phyloP scores from a whole-genome alignment of 2,888 invertebrate species.

The Aphidius colemani region DNA sequence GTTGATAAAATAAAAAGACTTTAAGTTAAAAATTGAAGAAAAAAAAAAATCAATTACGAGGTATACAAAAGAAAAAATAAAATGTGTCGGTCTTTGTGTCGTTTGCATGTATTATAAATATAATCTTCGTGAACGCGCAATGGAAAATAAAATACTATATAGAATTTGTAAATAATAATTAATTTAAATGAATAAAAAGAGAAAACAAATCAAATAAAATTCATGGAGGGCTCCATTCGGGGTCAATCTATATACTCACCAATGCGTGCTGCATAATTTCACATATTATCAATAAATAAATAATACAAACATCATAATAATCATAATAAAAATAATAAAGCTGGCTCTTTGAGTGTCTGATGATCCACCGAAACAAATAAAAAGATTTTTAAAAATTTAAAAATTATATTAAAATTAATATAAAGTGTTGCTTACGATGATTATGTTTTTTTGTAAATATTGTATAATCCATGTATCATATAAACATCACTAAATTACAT shows the following conservation, averaged over 20 bases:
- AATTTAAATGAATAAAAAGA: constrained; percentile 5
- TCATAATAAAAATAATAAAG: background rate
- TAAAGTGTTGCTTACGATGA: constrained; percentile 49
- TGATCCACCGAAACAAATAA: background rate
- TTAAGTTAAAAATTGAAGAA: constrained; percentile 18
- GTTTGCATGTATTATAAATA: constrained; percentile 29
- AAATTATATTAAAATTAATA: constrained; percentile 31
- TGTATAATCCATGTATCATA: constrained; percentile 58
- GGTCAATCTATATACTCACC: too few relatives aligned
- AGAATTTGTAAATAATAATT: constrained; percentile 9
- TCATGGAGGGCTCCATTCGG: background rate
- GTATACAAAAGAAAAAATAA: background rate
- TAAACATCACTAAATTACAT: constrained; percentile 58
- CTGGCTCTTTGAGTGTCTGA: background rate
- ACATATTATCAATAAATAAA: background rate
- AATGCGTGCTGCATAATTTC: too few relatives aligned
- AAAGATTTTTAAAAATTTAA: constrained; percentile 1
- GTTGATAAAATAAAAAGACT: constrained; percentile 19
- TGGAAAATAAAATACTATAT: background rate
- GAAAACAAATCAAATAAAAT: constrained; percentile 3
- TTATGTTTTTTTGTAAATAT: constrained; percentile 58
- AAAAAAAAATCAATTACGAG: constrained; percentile 17
- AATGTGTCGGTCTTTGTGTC: constrained; percentile 26
- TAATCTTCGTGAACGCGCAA: constrained; percentile 16
- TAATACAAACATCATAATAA: background rate